phyloP scores from a whole-genome alignment of 2,888 invertebrate species.

The Scaptomyza tumidula region DNA sequence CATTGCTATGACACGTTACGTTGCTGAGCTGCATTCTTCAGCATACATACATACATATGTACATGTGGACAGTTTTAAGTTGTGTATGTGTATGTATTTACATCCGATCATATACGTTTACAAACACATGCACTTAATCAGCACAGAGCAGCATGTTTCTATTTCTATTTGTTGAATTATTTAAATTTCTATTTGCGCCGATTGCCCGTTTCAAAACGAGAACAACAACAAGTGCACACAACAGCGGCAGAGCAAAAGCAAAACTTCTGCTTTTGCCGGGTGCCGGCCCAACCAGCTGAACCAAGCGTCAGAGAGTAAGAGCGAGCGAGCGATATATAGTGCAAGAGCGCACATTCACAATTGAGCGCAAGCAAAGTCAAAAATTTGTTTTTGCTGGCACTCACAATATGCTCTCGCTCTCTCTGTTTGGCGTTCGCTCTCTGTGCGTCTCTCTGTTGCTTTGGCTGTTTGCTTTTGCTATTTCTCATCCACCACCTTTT shows the following conservation, averaged over 20 bases:
- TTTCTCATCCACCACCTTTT: conserved; percentile 47
- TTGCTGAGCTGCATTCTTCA: conserved; percentile 13
- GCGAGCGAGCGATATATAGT: background rate
- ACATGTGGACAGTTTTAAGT: background rate
- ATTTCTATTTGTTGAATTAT: conserved; percentile 58
- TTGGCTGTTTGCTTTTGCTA: conserved; percentile 42
- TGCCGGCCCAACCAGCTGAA: conserved; percentile 28
- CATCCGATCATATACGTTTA: conserved; percentile 4
- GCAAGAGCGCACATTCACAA: conserved; percentile 1
- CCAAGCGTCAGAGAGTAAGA: conserved; percentile 5
- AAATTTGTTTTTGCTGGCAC: conserved; percentile 32
- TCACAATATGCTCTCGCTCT: background rate
- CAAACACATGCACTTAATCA: conserved; percentile 32
- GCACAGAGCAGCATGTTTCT: conserved; percentile 31
- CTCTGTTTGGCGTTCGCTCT: conserved; percentile 11
- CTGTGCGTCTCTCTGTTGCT: conserved; percentile 26
- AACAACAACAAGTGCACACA: conserved; percentile 28
- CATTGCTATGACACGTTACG: conserved; percentile 18
- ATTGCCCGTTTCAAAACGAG: conserved; percentile 27
- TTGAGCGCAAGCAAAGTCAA: conserved; percentile 30
- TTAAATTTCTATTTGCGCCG: conserved; percentile 54
- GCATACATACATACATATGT: background rate
- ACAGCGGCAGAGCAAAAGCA: conserved; percentile 12
- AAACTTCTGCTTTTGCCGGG: conserved; percentile 37
- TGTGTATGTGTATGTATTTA: background rate